Evolutionary conservation across 2,113 vertebrate genomes (phyloP).

Genomic region (Myrmophylax atrothorax): DNA sequence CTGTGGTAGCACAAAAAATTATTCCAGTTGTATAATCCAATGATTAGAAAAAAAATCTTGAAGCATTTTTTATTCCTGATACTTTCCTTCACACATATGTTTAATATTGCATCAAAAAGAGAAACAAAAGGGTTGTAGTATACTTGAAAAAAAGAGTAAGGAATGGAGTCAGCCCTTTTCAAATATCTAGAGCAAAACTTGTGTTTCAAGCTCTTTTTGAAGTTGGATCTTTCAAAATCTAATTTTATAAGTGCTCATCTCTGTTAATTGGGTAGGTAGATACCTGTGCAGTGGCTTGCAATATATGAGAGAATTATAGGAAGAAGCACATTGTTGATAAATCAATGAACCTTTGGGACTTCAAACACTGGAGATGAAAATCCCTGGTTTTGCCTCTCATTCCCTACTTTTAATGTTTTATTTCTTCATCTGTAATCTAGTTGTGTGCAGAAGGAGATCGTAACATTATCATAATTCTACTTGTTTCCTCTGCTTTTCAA

Average conservation of each 20-base stretch:
- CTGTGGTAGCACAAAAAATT: not conserved
- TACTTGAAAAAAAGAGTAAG: not conserved
- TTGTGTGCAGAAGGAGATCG: not conserved
- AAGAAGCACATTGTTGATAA: not conserved
- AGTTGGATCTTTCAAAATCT: not conserved
- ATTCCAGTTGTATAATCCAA: not conserved
- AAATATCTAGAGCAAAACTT: not conserved
- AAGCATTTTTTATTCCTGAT: not conserved
- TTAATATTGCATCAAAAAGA: constrained; percentile 54
- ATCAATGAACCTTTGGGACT: not conserved
- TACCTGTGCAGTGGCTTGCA: not conserved
- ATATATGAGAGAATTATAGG: not conserved
- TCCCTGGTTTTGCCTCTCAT: not conserved
- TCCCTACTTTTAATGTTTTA: not conserved
- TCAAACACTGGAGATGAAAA: not conserved
- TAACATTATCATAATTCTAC: not conserved
- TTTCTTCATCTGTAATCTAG: not conserved
- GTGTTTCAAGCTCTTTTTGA: constrained; percentile 27
- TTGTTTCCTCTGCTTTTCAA: not conserved
- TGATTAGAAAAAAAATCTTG: not conserved
- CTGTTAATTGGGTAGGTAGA: not conserved
- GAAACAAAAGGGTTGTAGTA: not conserved
- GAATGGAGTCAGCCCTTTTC: not conserved
- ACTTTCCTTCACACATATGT: not conserved
- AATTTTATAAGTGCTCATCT: not conserved